Conservation (phyloP, 2,113 vertebrate species). For the Nematolebias whitei region DNA sequence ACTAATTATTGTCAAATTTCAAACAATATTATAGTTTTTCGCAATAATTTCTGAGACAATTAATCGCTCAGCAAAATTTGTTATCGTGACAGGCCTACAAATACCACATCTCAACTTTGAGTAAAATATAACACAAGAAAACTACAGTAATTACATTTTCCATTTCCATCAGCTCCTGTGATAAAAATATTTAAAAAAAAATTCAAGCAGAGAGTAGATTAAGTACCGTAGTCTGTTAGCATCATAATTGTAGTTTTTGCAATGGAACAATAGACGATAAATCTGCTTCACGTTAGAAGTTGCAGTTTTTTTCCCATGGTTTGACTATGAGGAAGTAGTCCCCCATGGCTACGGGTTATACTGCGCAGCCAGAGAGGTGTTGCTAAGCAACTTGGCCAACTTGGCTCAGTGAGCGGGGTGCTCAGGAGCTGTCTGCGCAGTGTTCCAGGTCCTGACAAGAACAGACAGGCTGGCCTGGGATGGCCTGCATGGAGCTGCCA, state of each 20-base stretch:
- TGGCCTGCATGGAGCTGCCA: conserved; percentile 76
- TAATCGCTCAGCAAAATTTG: no score
- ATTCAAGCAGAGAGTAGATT: not conserved
- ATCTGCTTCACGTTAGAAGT: not conserved
- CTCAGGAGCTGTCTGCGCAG: conserved; percentile 83
- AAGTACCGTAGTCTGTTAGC: not conserved
- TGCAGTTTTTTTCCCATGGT: conserved; percentile 24
- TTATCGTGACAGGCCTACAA: no score
- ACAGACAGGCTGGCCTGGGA: conserved; percentile 80
- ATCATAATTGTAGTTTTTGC: not conserved
- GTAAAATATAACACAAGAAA: not conserved
- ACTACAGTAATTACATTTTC: not conserved
- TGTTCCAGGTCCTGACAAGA: conserved; percentile 83
- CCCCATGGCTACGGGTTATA: conserved; percentile 41
- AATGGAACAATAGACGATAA: conserved; percentile 1
- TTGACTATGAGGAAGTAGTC: conserved; percentile 43
- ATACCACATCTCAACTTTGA: no score
- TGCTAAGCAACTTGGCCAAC: conserved; percentile 74
- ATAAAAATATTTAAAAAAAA: conserved; percentile 11
- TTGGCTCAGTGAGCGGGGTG: conserved; percentile 77
- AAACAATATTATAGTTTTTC: no score
- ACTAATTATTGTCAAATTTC: no score
- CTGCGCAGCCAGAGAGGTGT: conserved; percentile 64
- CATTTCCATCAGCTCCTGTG: not conserved
- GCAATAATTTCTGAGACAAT: no score